A percentile compares a stretch with the other conserved stretches of the same genome.
phyloP scores from a whole-genome alignment of 2,113 vertebrate genomes.

The Engystomops pustulosus region DNA sequence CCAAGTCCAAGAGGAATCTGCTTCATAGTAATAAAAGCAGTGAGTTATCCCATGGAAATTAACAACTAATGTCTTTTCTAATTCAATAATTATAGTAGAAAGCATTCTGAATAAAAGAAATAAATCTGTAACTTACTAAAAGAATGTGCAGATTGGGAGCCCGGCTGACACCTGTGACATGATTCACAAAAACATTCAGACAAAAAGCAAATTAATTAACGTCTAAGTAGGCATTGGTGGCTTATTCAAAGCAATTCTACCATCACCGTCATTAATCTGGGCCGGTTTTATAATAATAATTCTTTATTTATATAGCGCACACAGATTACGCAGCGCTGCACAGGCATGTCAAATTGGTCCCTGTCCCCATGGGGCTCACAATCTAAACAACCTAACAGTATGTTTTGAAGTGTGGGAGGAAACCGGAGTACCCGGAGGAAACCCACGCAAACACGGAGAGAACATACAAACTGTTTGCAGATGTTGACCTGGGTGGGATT shows the following conservation, averaged over 20 bases:
- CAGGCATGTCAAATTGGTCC: no score
- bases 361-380: no score
- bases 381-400: no score
- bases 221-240: neutral
- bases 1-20: neutral
- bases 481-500: no score
- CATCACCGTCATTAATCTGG: no score
- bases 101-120: neutral
- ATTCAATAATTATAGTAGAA: neutral
- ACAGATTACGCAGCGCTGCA: no score
- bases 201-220: neutral
- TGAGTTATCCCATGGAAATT: constrained; percentile 6
- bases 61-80: constrained; percentile 5
- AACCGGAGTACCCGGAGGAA: no score
- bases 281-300: no score
- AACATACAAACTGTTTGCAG: no score
- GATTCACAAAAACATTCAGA: neutral
- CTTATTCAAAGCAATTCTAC: neutral
- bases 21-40: constrained; percentile 6
- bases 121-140: neutral
- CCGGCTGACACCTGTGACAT: neutral
- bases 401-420: no score
- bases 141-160: neutral
- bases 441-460: no score
- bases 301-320: no score